Base-by-base conservation (phyloP, 2,113 vertebrate species). In the Tringa solitaria region DNA sequence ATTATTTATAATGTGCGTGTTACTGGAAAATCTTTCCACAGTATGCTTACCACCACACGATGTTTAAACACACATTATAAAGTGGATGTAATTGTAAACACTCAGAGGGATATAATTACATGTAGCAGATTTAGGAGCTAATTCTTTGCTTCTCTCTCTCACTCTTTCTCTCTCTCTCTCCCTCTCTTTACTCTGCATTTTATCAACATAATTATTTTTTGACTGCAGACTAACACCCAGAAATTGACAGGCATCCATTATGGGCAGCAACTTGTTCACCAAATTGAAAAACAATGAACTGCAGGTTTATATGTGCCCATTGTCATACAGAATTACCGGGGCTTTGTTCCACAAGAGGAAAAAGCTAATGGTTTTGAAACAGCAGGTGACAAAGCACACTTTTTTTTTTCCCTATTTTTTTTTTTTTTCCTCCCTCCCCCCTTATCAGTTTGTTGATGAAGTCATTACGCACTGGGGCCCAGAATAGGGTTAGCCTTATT, bases 311-410 rank as follows among this genome's bases (percentile, higher is more conserved):
- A 96, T 98, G 98, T 98, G 98, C 98, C 99, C 98, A 99, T 99
- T 99, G 99, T 99, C 98, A 98, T 97, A 97, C 97, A 98, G 98
- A 99, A 99, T 99, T 99, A 99, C 98, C 97, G 97, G 95, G 97
- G 98, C 98, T 99, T 99, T 99, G 99, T 99, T 99, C 98, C 57
- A 84, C 82, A 46, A 95, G 97, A 98, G 98, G 98, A 98, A 98
- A 99, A 99, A 99, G 99, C 98, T 99, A 99, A 99, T 99, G 98
- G 98, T 99, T 99, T 98, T 98, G 98, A 98, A 99, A 99, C 98
- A 99, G 98, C 99, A 99, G 99, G 99, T 99, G 99, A 99, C 98
- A 98, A 99, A 98, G 96, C 96, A 95, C 93, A 91, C 96, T 14
- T 12, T 18, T 27, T 57, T 89, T 97, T 97, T 64, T 53, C n/a